phyloP scores from a whole-genome alignment of 2,888 invertebrate genomes.

The Oxycera nigricornis region DNA sequence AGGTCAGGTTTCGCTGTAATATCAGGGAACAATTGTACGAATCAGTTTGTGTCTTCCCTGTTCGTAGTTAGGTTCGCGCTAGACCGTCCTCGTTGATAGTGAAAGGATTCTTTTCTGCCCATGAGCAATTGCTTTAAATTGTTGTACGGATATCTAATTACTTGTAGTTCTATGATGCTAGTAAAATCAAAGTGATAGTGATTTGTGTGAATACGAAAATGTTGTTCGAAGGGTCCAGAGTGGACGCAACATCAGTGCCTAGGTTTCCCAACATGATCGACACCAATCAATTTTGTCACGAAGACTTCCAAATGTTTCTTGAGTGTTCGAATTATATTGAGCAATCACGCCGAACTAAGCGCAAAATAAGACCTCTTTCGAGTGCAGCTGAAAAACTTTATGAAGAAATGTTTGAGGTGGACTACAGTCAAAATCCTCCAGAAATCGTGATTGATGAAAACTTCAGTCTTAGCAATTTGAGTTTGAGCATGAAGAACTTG shows the following conservation, averaged over 20 bases:
- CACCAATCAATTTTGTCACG: conserved; percentile 2
- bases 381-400: not conserved
- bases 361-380: not conserved
- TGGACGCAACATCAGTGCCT: not conserved
- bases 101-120: not conserved
- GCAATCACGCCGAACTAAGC: not conserved
- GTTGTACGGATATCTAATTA: too few relatives aligned
- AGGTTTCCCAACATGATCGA: not conserved
- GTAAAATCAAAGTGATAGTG: too few relatives aligned
- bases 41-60: conserved; percentile 19
- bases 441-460: conserved; percentile 4
- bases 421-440: not conserved
- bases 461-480: not conserved
- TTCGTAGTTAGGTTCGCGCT: conserved; percentile 1
- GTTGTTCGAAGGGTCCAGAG: not conserved
- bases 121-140: too few relatives aligned
- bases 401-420: conserved; percentile 32
- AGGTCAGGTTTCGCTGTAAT: not conserved
- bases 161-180: too few relatives aligned
- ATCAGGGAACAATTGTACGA: not conserved
- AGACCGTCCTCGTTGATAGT: not conserved
- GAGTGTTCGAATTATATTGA: conserved; percentile 20
- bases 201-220: not conserved
- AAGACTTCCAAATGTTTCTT: conserved; percentile 27
- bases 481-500: conserved; percentile 32